These are phyloP conservation scores for Eulithis testata DNA, from an alignment of 2,888 invertebrate species.

Conservation along the genomic window DNA sequence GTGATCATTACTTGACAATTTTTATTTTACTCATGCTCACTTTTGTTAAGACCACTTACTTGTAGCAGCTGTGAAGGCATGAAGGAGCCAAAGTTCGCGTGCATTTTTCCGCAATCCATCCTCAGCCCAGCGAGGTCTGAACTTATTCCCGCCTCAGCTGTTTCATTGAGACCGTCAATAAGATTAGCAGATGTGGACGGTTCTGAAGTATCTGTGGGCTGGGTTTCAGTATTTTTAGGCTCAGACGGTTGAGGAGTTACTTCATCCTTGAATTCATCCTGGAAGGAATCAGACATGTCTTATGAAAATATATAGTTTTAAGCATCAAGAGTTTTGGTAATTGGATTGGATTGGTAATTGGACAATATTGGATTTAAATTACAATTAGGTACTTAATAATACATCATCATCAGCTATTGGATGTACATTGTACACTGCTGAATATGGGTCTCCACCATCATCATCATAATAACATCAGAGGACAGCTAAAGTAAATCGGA, in stretches of 20 bases:
- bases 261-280: constrained; percentile 86
- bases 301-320: too few relatives aligned
- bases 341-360: too few relatives aligned
- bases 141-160: constrained; percentile 49
- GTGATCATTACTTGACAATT: too few relatives aligned
- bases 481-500: too few relatives aligned
- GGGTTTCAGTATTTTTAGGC: constrained; percentile 51
- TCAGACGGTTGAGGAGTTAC: constrained; percentile 29
- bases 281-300: constrained; percentile 50
- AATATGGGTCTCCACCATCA: too few relatives aligned
- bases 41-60: constrained; percentile 49
- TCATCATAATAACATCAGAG: too few relatives aligned
- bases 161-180: constrained; percentile 60
- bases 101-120: constrained; percentile 65
- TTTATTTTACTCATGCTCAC: too few relatives aligned
- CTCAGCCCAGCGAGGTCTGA: constrained; percentile 72
- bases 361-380: too few relatives aligned
- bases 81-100: constrained; percentile 70
- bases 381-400: too few relatives aligned
- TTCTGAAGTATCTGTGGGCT: constrained; percentile 45
- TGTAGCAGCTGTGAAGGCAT: constrained; percentile 82
- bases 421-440: too few relatives aligned
- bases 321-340: too few relatives aligned
- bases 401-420: too few relatives aligned
- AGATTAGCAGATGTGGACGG: constrained; percentile 57